Percentiles rank a stretch among this genome's conserved stretches.
Evolutionary conservation across 2,113 vertebrate species (phyloP).

Genomic region (Tragelaphus strepsiceros): DNA sequence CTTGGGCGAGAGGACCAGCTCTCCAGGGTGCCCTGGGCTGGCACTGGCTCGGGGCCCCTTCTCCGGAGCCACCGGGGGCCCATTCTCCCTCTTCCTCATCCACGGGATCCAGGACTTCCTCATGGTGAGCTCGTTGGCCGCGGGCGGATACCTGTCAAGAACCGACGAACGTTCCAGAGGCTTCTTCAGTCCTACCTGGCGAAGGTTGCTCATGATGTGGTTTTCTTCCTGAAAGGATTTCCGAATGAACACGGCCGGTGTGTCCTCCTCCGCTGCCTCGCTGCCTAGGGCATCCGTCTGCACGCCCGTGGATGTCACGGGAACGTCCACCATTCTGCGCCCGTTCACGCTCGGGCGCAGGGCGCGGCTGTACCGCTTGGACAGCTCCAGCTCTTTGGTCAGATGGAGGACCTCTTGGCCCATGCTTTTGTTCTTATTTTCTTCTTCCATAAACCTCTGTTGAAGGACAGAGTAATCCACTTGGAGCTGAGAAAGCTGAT

Average conservation of each 20-base stretch:
- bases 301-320: slow-evolving; percentile 88
- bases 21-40: slow-evolving; percentile 72
- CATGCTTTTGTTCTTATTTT: slow-evolving; percentile 88
- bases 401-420: slow-evolving; percentile 87
- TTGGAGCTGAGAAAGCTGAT: slow-evolving; percentile 94
- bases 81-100: slow-evolving; percentile 89
- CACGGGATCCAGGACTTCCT: slow-evolving; percentile 92
- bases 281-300: slow-evolving; percentile 86
- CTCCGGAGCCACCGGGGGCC: slow-evolving; percentile 77
- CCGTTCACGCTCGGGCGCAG: slow-evolving; percentile 90
- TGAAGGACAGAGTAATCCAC: slow-evolving; percentile 91
- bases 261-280: slow-evolving; percentile 88
- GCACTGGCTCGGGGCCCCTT: slow-evolving; percentile 79
- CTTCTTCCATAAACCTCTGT: slow-evolving; percentile 90
- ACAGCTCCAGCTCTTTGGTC: slow-evolving; percentile 90
- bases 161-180: slow-evolving; percentile 85
- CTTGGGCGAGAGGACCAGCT: slow-evolving; percentile 86
- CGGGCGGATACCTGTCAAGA: slow-evolving; percentile 91
- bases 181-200: slow-evolving; percentile 89
- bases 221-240: slow-evolving; percentile 96
- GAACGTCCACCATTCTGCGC: slow-evolving; percentile 89
- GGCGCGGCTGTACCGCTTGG: slow-evolving; percentile 90
- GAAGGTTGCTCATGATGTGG: slow-evolving; percentile 94
- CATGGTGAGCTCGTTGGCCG: slow-evolving; percentile 84
- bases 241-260: slow-evolving; percentile 92